phyloP scores from a whole-genome alignment of 2,797 vertebrate genomes.

The Bovichtus variegatus region DNA sequence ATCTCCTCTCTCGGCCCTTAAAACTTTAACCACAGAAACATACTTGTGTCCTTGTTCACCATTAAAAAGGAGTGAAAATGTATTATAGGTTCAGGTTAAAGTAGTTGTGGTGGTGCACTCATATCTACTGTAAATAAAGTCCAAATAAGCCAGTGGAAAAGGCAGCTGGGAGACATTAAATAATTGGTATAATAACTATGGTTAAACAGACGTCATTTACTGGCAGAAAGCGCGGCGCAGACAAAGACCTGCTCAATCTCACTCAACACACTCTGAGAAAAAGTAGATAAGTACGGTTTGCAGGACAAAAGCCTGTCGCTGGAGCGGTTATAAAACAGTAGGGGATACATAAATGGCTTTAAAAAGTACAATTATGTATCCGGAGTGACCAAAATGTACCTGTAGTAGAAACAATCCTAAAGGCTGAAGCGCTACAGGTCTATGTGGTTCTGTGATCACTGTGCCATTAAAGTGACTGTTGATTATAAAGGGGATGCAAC shows the following conservation, averaged over 20 bases:
- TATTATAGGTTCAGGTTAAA: background rate
- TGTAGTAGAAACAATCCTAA: background rate
- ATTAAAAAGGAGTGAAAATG: background rate
- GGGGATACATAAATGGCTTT: background rate
- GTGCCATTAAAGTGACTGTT: background rate
- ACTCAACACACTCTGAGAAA: background rate
- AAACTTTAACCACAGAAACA: background rate
- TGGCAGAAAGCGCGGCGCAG: constrained; percentile 20
- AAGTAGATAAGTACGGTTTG: background rate
- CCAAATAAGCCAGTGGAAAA: constrained; percentile 10
- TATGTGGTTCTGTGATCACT: background rate
- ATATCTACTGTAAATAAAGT: constrained; percentile 24
- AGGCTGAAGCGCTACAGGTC: background rate
- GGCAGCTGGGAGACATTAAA: constrained; percentile 36
- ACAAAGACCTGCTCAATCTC: constrained; percentile 10
- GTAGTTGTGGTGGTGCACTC: constrained; percentile 2
- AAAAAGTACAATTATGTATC: background rate
- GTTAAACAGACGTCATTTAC: constrained; percentile 51
- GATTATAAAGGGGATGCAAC: background rate
- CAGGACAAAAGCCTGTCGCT: background rate
- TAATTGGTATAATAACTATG: constrained; percentile 23
- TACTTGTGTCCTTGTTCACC: background rate
- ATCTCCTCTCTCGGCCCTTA: background rate
- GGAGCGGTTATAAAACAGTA: background rate
- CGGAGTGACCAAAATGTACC: background rate